Evolutionary conservation across 2,113 vertebrate genomes (phyloP).

Genomic region (Dipodomys spectabilis): DNA sequence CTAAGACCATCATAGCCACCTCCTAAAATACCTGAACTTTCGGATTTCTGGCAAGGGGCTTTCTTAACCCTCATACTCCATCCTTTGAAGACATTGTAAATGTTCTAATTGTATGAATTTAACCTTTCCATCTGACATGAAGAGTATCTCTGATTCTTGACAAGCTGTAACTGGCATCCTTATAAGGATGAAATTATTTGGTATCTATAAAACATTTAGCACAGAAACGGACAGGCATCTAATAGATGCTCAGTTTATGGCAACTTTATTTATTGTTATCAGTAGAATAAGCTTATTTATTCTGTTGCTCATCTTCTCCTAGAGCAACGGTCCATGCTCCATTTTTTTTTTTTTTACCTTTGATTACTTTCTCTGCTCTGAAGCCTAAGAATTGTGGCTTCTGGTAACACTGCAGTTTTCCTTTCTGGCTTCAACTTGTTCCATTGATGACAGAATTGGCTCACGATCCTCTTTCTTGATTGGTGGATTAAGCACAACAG

Average conservation of each 20-base stretch:
- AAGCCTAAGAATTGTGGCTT: background rate
- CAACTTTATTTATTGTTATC: background rate
- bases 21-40: background rate
- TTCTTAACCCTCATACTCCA: background rate
- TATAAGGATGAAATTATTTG: background rate
- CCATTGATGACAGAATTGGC: background rate
- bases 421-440: background rate
- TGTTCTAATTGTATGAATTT: conserved; percentile 4
- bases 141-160: background rate
- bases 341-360: background rate
- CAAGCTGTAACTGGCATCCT: background rate
- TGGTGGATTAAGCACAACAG: background rate
- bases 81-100: background rate
- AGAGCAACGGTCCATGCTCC: background rate
- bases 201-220: background rate
- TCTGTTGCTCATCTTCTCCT: background rate
- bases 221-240: background rate
- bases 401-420: background rate
- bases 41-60: background rate
- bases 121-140: background rate
- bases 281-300: background rate
- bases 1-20: background rate
- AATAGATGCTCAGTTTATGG: background rate
- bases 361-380: conserved; percentile 35
- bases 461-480: conserved; percentile 21